Percentiles rank a stretch among this genome's conserved stretches.
Evolutionary conservation across 2,797 vertebrate genomes (phyloP).

Genomic region (Loriculus beryllinus): DNA sequence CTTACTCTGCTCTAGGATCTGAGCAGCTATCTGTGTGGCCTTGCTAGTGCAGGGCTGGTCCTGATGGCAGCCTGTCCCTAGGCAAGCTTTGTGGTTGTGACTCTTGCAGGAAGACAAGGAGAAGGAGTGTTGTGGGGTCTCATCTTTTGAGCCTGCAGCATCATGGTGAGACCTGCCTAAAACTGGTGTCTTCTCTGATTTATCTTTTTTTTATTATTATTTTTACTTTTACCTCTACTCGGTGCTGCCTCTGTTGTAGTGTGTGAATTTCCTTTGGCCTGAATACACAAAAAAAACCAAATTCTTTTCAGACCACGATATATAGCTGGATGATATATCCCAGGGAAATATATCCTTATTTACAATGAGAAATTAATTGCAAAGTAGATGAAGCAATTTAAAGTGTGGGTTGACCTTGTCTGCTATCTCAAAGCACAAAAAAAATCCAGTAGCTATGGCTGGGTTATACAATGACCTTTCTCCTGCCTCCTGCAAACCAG

Average conservation of each 20-base stretch:
- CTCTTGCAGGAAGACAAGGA: not conserved
- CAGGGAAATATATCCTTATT: not conserved
- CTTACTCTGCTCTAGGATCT: not conserved
- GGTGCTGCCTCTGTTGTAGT: not conserved
- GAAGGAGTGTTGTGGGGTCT: rapidly evolving
- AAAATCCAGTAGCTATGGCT: not conserved
- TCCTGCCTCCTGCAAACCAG: not conserved
- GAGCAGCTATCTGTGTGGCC: not conserved
- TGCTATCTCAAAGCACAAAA: not conserved
- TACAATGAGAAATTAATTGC: not conserved
- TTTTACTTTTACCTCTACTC: not conserved
- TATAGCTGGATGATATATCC: not conserved
- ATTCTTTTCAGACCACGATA: not conserved
- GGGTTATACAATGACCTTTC: not conserved
- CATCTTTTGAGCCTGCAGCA: not conserved
- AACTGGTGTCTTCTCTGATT: not conserved
- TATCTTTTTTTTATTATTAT: no score
- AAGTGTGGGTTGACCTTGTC: not conserved
- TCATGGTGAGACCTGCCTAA: not conserved
- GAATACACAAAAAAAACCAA: not conserved
- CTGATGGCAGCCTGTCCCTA: not conserved
- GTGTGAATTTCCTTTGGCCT: not conserved
- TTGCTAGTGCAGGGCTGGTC: not conserved
- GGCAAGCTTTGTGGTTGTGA: rapidly evolving
- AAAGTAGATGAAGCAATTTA: not conserved